These are phyloP conservation scores for Poecilus cupreus DNA, from an alignment of 2,888 invertebrate species.

Conservation along the genomic window DNA sequence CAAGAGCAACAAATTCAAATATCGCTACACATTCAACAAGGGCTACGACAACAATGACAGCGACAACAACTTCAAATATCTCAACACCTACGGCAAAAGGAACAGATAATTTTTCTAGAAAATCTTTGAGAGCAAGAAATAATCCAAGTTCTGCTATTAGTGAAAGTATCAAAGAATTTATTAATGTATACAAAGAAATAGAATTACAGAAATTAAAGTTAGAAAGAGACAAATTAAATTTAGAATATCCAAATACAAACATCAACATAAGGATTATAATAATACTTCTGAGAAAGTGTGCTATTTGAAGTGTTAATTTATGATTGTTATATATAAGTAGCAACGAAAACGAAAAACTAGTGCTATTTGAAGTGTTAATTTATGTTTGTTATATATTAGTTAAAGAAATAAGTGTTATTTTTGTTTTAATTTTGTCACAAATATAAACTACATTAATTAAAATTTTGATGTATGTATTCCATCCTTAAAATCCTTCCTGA, in stretches of 20 bases:
- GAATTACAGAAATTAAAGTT: slow-evolving; percentile 1
- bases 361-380: no score
- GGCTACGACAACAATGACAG: no score
- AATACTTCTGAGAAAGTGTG: no score
- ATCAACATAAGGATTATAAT: not conserved
- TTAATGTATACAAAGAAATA: not conserved
- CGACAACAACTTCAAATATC: no score
- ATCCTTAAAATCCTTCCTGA: not conserved
- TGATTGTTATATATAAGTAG: no score
- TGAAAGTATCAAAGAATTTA: not conserved
- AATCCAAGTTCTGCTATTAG: not conserved
- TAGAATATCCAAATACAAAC: not conserved
- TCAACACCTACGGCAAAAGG: no score
- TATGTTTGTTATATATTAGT: not conserved
- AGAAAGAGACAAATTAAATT: not conserved
- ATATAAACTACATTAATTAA: not conserved
- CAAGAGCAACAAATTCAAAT: no score
- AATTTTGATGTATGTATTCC: not conserved
- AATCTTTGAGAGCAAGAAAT: slow-evolving; percentile 1
- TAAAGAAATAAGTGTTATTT: not conserved
- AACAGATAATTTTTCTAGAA: no score
- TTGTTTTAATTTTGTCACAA: not conserved
- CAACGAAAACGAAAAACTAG: no score
- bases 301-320: no score
- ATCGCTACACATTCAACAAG: no score